Evolutionary conservation across 2,797 vertebrate genomes (phyloP), one percentile per base, ranked within the genome.

Genomic region (Danio tinwini): DNA sequence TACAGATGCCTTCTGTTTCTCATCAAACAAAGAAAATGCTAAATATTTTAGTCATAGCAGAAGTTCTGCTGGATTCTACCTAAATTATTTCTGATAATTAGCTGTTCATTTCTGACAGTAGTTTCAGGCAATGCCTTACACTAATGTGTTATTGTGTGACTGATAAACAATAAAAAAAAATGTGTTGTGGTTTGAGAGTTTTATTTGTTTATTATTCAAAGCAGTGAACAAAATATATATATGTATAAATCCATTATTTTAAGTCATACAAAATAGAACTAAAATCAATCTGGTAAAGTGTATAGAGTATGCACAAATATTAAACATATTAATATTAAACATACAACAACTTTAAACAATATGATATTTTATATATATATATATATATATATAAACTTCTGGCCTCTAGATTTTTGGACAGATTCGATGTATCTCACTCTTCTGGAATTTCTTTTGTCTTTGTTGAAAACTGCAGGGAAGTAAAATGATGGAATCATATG

Each of bases 41-140:
- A 6, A 45, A 45, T 17, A 14, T 52, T 75, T 75, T 63, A 45
- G 52, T 76, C 74, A 76, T 29, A 45, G 8, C 62, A 17, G 10
- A 67, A 56, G 56, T n/a, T 44, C 11, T 47, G 5, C 40, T 5
- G 17, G 5, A 52, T 62, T 62, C 16, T 29, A 5, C 19, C 6
- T 6, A 63, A 14, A 17, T 4, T 40, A 11, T 37, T 6, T 50
- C 7, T 74, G 1, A 12, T 10, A 12, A 6, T 50, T 62, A n/a
- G 5, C n/a, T 39, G 7, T 11, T 5, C 14, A 13, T 62, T 74
- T 12, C n/a, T 69, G 47, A 16, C 37, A 50, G 16, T 16, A 11
- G 13, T 50, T 68, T 50, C 21, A 50, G 19, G 7, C 8, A 68
- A 40, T 40, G 8, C 16, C 10, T 5, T 63, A 0, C 40, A 6